Percentiles rank a stretch among this genome's conserved stretches.
These are phyloP conservation scores for Oscheius myriophilus DNA, from an alignment of 2,888 invertebrate species.

Conservation along the genomic window DNA sequence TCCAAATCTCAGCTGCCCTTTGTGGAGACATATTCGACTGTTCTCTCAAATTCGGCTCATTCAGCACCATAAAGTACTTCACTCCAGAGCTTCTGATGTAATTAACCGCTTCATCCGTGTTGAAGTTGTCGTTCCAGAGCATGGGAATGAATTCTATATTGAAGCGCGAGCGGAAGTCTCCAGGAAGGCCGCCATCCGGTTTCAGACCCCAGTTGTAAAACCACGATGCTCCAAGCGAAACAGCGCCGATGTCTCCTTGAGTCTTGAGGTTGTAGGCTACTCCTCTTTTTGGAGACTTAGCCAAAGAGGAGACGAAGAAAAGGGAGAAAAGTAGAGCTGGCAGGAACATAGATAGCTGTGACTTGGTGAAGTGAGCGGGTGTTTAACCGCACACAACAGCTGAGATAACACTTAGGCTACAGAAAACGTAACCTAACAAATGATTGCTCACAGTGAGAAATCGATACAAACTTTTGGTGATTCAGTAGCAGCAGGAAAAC, in stretches of 20 bases:
- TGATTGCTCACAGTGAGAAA: too few species aligned
- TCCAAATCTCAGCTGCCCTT: background rate
- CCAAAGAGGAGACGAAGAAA: background rate
- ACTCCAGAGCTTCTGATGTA: background rate
- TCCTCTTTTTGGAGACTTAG: slow-evolving; percentile 3
- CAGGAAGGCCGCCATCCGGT: background rate
- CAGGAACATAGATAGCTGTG: too few species aligned
- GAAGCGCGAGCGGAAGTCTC: background rate
- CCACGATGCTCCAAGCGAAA: slow-evolving; percentile 1
- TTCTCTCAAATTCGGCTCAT: slow-evolving; percentile 8
- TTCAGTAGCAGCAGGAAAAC: too few species aligned
- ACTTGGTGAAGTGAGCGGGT: too few species aligned
- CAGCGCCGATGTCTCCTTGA: slow-evolving; percentile 3
- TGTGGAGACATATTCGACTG: slow-evolving; percentile 3
- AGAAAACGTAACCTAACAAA: too few species aligned
- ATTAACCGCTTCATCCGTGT: background rate
- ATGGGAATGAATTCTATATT: slow-evolving; percentile 7
- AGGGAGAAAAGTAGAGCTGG: background rate
- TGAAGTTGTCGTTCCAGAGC: slow-evolving; percentile 9
- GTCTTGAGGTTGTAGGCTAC: slow-evolving; percentile 1
- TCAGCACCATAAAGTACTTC: slow-evolving; percentile 6
- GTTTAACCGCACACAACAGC: too few species aligned
- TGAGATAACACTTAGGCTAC: too few species aligned
- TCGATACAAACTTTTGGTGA: too few species aligned
- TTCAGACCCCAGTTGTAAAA: background rate